phyloP scores from a whole-genome alignment of 2,797 vertebrate species.

The Mionectes olivaceus region DNA sequence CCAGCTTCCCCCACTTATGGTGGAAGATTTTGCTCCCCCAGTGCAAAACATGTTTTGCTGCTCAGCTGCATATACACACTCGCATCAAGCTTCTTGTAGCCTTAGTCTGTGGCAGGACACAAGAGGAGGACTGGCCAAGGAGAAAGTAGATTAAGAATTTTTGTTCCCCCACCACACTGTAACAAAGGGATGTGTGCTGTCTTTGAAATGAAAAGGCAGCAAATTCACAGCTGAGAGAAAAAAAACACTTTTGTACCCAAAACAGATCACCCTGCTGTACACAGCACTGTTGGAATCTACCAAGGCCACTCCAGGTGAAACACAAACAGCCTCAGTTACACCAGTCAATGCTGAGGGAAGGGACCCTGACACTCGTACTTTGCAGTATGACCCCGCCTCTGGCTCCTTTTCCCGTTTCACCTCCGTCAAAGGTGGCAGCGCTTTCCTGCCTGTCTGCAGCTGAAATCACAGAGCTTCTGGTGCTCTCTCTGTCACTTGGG shows the following conservation, averaged over 20 bases:
- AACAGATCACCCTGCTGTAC: background rate
- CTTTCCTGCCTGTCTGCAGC: rapidly evolving
- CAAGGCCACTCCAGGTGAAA: rapidly evolving
- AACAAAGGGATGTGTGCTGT: background rate
- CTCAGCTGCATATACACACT: background rate
- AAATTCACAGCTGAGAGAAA: constrained; percentile 8
- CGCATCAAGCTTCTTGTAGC: background rate
- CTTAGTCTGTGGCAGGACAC: background rate
- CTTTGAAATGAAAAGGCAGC: background rate
- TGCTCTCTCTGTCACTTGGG: rapidly evolving
- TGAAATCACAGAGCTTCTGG: background rate
- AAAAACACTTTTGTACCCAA: background rate
- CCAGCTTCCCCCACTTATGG: background rate
- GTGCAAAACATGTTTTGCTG: background rate
- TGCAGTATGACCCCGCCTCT: background rate
- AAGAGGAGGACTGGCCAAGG: background rate
- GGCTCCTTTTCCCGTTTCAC: background rate
- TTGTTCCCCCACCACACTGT: background rate
- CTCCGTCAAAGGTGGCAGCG: background rate
- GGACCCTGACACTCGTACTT: background rate
- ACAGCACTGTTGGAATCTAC: background rate
- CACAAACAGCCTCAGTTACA: rapidly evolving
- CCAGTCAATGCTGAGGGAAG: background rate
- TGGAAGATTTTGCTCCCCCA: background rate
- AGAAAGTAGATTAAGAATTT: background rate